These are phyloP conservation scores for Aulostomus chinensis DNA, from an alignment of 2,797 vertebrate species.

Conservation along the genomic window DNA sequence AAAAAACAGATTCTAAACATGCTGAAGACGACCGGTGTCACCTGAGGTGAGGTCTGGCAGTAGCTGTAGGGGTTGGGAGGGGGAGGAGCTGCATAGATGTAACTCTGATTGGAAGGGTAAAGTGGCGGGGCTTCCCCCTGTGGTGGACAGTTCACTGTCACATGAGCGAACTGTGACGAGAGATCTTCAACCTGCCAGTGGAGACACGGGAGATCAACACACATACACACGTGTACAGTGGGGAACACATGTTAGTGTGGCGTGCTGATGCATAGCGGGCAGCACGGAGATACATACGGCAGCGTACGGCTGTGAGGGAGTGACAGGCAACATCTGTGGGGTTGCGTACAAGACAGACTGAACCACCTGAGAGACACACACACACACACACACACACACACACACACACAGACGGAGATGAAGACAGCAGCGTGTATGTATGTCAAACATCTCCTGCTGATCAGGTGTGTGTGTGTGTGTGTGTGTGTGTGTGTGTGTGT, in stretches of 20 bases:
- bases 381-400: constrained; percentile 57
- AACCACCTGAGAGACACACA: constrained; percentile 84
- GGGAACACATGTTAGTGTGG: background rate
- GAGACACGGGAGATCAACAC: constrained; percentile 31
- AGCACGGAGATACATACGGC: constrained; percentile 79
- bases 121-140: constrained; percentile 83
- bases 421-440: constrained; percentile 22
- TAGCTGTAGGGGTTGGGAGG: constrained; percentile 77
- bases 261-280: too few species aligned
- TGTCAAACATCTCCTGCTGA: background rate
- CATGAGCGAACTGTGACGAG: constrained; percentile 86
- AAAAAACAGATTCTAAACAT: background rate
- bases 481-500: constrained; percentile 2
- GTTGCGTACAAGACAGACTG: constrained; percentile 91
- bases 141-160: constrained; percentile 87
- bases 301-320: constrained; percentile 87
- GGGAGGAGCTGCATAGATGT: constrained; percentile 79
- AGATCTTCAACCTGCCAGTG: constrained; percentile 88
- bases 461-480: constrained; percentile 5
- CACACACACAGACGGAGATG: constrained; percentile 60
- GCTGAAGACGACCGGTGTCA: constrained; percentile 40
- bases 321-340: constrained; percentile 89
- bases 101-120: constrained; percentile 75
- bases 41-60: constrained; percentile 87
- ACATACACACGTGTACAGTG: background rate